These are phyloP conservation scores for Pseudopodoces humilis DNA, from an alignment of 2,113 vertebrate species.

Conservation along the genomic window DNA sequence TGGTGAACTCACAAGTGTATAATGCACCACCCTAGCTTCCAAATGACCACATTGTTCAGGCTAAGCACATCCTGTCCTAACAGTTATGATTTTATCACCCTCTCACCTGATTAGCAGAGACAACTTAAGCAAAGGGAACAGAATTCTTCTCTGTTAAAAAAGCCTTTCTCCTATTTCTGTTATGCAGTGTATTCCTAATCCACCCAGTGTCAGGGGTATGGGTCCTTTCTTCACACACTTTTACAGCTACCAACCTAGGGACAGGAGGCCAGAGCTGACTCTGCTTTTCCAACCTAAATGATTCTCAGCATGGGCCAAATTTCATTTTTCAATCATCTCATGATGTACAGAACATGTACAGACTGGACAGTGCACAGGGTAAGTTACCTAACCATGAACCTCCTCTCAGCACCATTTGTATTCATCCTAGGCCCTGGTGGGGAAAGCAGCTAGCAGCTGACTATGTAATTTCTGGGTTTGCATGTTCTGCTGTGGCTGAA, in stretches of 20 bases:
- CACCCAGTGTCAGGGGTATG: neutral
- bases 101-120: neutral
- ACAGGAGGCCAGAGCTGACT: neutral
- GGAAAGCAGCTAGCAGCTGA: neutral
- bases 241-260: no score
- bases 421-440: neutral
- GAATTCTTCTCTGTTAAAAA: neutral
- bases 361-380: rapidly evolving
- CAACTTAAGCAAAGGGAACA: neutral
- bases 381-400: neutral
- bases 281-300: neutral
- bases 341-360: neutral
- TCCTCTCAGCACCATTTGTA: neutral
- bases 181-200: rapidly evolving
- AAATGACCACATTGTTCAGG: neutral
- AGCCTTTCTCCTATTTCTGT: neutral
- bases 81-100: neutral
- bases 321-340: neutral
- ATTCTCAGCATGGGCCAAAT: neutral
- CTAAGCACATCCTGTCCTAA: neutral
- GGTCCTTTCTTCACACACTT: neutral
- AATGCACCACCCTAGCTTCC: neutral
- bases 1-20: neutral
- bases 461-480: neutral
- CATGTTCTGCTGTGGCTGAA: no score